phyloP scores from a whole-genome alignment of 2,113 vertebrate species.

The Datnioides undecimradiatus region DNA sequence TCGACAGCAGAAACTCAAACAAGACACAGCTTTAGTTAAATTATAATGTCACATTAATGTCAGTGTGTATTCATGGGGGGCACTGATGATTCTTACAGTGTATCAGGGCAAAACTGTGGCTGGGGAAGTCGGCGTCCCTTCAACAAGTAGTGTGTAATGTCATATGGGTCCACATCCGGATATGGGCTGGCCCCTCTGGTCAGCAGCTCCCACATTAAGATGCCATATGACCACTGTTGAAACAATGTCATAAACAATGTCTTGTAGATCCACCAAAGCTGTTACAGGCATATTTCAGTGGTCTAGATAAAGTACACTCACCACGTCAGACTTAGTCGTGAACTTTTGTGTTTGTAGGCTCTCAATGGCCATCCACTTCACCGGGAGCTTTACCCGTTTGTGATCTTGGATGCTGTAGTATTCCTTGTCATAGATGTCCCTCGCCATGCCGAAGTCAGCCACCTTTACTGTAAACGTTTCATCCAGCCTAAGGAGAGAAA shows the following conservation, averaged over 20 bases:
- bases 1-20: background rate
- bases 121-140: slow-evolving; percentile 92
- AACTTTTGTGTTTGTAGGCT: slow-evolving; percentile 97
- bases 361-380: slow-evolving; percentile 99
- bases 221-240: slow-evolving; percentile 94
- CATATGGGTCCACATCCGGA: slow-evolving; percentile 91
- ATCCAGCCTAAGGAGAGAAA: slow-evolving; percentile 87
- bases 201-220: slow-evolving; percentile 96
- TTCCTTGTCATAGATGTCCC: slow-evolving; percentile 93
- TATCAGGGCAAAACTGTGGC: slow-evolving; percentile 91
- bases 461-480: slow-evolving; percentile 94
- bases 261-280: background rate
- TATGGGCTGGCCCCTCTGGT: slow-evolving; percentile 94
- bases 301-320: slow-evolving; percentile 72
- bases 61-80: background rate
- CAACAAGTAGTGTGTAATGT: slow-evolving; percentile 90
- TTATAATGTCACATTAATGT: background rate
- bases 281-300: background rate
- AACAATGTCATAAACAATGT: slow-evolving; percentile 3
- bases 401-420: slow-evolving; percentile 94
- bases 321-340: slow-evolving; percentile 96
- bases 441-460: slow-evolving; percentile 95
- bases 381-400: slow-evolving; percentile 89
- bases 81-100: slow-evolving; percentile 87
- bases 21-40: background rate